phyloP scores from a whole-genome alignment of 2,888 invertebrate species.

The Andrena trimmerana region DNA sequence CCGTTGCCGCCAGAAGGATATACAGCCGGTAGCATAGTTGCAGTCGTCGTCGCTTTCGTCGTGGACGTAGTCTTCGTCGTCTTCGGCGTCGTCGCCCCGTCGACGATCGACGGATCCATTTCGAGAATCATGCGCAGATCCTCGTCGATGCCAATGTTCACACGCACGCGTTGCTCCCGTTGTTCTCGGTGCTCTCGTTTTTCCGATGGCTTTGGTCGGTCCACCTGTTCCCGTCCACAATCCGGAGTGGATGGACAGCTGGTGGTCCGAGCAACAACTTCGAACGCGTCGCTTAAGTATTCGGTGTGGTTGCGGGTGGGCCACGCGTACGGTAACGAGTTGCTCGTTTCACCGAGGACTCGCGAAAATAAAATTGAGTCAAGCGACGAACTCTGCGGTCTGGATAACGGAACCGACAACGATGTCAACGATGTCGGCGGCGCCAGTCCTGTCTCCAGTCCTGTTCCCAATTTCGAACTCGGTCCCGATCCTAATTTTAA shows the following conservation, averaged over 20 bases:
- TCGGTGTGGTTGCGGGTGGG: neutral
- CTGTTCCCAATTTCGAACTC: neutral
- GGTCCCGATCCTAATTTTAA: neutral
- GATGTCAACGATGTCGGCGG: conserved; percentile 28
- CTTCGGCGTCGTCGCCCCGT: conserved; percentile 77
- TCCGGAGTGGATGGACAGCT: conserved; percentile 12
- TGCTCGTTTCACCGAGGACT: conserved; percentile 24
- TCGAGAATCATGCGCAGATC: conserved; percentile 88
- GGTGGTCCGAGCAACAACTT: neutral
- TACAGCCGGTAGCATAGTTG: conserved; percentile 51
- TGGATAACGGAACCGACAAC: conserved; percentile 32
- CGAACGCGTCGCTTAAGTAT: neutral
- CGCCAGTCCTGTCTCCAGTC: conserved; percentile 21
- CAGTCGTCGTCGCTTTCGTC: neutral
- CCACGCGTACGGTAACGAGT: conserved; percentile 19
- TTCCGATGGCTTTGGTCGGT: neutral
- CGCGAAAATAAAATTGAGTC: conserved; percentile 9
- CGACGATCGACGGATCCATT: conserved; percentile 88
- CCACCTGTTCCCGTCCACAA: conserved; percentile 15
- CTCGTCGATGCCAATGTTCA: conserved; percentile 87
- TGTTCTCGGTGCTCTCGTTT: neutral
- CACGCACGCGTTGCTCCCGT: conserved; percentile 82
- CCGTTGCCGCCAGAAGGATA: conserved; percentile 56
- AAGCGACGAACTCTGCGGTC: conserved; percentile 1
- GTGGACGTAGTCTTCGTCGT: neutral